Evolutionary conservation across 1,140 invertebrate genomes (phyloP).

Genomic region (Orchestia grillus): DNA sequence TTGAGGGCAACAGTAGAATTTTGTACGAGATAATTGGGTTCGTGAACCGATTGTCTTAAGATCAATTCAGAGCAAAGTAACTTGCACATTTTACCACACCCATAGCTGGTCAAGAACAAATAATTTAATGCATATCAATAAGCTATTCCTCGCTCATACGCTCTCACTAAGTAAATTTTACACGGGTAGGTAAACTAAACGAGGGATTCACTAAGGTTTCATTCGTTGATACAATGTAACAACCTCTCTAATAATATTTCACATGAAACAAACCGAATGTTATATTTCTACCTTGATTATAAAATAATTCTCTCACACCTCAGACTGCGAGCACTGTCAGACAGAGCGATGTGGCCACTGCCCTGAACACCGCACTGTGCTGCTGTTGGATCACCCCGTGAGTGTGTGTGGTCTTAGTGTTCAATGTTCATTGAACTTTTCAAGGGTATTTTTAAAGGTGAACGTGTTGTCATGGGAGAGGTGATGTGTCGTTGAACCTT

Average conservation of each 20-base stretch:
- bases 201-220: no score
- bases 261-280: not conserved
- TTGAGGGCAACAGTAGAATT: not conserved
- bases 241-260: not conserved
- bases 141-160: not conserved
- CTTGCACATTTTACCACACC: not conserved
- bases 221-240: no score
- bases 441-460: no score
- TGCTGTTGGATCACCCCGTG: constrained; percentile 14
- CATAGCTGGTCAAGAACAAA: not conserved
- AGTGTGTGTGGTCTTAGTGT: not conserved
- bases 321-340: constrained; percentile 42
- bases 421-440: no score
- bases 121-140: not conserved
- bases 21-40: not conserved
- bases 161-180: no score
- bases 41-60: not conserved
- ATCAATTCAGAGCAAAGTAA: not conserved
- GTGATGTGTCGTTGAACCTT: no score
- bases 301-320: not conserved
- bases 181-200: no score
- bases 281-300: not conserved
- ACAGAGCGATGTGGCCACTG: not conserved
- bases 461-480: no score
- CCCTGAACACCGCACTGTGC: not conserved